Evolutionary conservation across 53 echinoderm and acorn worm species (phyloP).

Genomic region (Astropecten irregularis): DNA sequence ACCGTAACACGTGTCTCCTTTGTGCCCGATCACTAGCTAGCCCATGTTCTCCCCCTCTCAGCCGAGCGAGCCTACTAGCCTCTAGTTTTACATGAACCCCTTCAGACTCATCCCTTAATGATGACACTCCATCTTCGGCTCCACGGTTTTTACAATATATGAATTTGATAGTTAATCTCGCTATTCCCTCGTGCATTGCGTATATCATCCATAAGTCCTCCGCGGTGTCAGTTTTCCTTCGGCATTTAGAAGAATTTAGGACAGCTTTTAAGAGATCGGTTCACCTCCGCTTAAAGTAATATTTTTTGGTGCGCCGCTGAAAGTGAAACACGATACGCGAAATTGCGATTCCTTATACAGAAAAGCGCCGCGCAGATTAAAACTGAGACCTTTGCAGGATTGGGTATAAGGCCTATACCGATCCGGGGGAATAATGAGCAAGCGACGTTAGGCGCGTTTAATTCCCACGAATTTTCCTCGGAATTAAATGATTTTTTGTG

Average conservation of each 20-base stretch:
- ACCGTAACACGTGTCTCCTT: background rate
- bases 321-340: conserved; percentile 36
- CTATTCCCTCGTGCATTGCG: conserved; percentile 33
- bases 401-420: background rate
- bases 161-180: conserved; percentile 54
- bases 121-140: conserved; percentile 13
- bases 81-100: no score
- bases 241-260: conserved; percentile 51
- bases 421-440: no score
- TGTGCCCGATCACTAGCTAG: background rate
- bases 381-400: background rate
- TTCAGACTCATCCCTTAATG: background rate
- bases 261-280: conserved; percentile 51
- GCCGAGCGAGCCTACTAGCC: background rate
- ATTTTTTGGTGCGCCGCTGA: background rate
- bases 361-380: conserved; percentile 43
- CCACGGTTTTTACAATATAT: background rate
- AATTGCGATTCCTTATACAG: conserved; percentile 5
- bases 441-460: background rate
- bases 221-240: conserved; percentile 47
- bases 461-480: background rate
- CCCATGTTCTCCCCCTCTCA: background rate
- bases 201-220: background rate
- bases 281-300: conserved; percentile 45
- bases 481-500: conserved; percentile 23